Evolutionary conservation across 2,888 invertebrate species (phyloP), one percentile per base, ranked within the genome.

Genomic region (Bimastos eiseni): DNA sequence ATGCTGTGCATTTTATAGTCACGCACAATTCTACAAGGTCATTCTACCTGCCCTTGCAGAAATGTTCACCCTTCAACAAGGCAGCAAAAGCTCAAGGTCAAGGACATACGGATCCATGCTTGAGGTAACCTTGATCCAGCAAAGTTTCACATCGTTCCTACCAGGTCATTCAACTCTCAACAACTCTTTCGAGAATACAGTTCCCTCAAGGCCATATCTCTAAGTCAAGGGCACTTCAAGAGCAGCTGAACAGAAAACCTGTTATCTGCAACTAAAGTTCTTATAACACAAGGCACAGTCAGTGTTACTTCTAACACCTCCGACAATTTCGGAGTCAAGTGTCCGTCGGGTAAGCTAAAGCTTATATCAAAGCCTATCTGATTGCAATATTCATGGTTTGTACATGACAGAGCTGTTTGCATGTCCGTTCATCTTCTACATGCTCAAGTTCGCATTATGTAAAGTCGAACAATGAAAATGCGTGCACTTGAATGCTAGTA

Each of bases 181-280:
- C n/a, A 70, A 70, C n/a, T 11, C 70, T 70, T 70, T 70, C 70
- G 17, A 30, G 13, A 70, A 70, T 6, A 70, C 8, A n/a, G n/a
- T n/a, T 70, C 70, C 70, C 70, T 70, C 30, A 70, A 70, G 13
- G 70, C 70, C 70, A 70, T n/a, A 21, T 70, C n/a, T 70, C 70
- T n/a, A 30, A n/a, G 70, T 70, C 70, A 70, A 70, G 70, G 70
- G n/a, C 70, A 70, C 70, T 70, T 70, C 70, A 70, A 70, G 70
- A 55, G n/a, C 30, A 70, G n/a, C 30, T n/a, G n/a, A 70, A 30
- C 70, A 70, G 8, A n/a, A 70, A 70, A 70, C 70, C n/a, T 70
- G 30, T n/a, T n/a, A 24, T 55, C 55, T 55, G 30, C 55, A 30
- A 55, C 55, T 55, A 55, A 55, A 30, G 70, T 70, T 70, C 70